phyloP scores from a whole-genome alignment of 2,888 invertebrate species.

The Noctuana brunneofusca region DNA sequence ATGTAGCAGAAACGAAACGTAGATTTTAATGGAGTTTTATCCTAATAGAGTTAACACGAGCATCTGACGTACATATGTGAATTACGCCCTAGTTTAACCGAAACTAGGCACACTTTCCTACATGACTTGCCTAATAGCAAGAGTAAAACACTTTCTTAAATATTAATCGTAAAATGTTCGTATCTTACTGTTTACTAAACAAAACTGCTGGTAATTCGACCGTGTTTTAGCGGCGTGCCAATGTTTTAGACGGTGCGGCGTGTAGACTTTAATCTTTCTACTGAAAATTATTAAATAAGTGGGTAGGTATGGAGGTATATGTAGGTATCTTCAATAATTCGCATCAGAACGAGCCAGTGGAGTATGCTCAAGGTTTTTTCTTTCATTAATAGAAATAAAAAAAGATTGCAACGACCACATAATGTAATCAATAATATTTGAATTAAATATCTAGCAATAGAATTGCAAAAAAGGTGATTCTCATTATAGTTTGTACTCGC shows the following conservation, averaged over 20 bases:
- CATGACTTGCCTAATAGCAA: conserved; percentile 37
- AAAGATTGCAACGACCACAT: too few species aligned
- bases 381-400: too few species aligned
- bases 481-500: not conserved
- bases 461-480: not conserved
- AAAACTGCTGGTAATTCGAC: conserved; percentile 5
- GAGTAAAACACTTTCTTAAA: conserved; percentile 34
- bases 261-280: not conserved
- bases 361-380: too few species aligned
- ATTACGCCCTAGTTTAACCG: conserved; percentile 56
- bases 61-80: conserved; percentile 45
- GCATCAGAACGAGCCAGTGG: too few species aligned
- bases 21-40: conserved; percentile 11
- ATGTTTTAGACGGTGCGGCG: not conserved
- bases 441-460: not conserved
- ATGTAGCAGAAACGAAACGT: conserved; percentile 2
- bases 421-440: not conserved
- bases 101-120: conserved; percentile 53
- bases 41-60: conserved; percentile 32
- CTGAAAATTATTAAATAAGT: not conserved
- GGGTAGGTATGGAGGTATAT: too few species aligned
- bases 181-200: conserved; percentile 23
- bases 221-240: not conserved
- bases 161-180: conserved; percentile 24
- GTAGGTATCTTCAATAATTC: too few species aligned